A percentile compares a stretch with the other conserved stretches of the same genome.
phyloP scores from a whole-genome alignment of 2,888 invertebrate species.

The Polyommatus icarus region DNA sequence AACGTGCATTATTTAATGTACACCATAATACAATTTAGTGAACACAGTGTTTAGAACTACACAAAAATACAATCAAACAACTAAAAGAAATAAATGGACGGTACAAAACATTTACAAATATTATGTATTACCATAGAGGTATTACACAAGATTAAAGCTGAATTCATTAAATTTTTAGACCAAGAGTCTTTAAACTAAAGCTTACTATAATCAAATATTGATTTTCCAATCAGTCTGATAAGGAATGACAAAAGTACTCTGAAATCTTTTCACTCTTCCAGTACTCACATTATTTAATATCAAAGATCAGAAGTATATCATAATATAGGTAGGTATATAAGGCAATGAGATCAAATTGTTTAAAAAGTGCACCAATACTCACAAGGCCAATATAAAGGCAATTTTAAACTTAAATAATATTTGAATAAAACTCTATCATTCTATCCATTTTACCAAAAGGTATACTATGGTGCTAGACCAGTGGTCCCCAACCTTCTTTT shows the following conservation, averaged over 20 bases:
- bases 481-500: no score
- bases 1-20: background rate
- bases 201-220: background rate
- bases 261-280: background rate
- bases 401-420: background rate
- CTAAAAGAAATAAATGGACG: constrained; percentile 16
- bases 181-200: constrained; percentile 21
- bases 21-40: background rate
- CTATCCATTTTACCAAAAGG: background rate
- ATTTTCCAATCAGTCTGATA: constrained; percentile 5
- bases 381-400: constrained; percentile 3
- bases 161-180: background rate
- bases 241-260: background rate
- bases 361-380: background rate
- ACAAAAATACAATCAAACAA: background rate
- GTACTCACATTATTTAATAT: background rate
- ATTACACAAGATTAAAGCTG: constrained; percentile 16
- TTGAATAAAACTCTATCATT: background rate
- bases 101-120: constrained; percentile 2
- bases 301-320: background rate
- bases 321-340: background rate
- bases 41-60: constrained; percentile 15
- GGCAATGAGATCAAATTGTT: background rate
- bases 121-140: background rate
- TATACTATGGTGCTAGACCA: background rate